These are phyloP conservation scores for Diachasma alloeum DNA, from an alignment of 1,140 invertebrate species.

Conservation along the genomic window DNA sequence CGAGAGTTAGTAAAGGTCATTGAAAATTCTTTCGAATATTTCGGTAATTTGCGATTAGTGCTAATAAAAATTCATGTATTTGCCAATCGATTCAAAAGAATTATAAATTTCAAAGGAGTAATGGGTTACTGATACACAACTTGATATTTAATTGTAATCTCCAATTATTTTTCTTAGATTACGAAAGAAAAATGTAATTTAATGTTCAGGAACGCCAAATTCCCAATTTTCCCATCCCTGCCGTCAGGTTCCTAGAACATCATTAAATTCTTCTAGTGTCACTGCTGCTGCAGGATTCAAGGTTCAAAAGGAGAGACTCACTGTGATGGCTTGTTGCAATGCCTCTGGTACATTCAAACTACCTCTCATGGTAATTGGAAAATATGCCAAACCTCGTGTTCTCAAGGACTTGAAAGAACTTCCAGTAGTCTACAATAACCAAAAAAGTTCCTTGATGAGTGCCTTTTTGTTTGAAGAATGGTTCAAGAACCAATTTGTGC, in stretches of 20 bases:
- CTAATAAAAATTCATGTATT: too few species aligned
- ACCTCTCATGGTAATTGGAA: constrained; percentile 48
- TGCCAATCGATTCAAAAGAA: too few species aligned
- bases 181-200: too few species aligned
- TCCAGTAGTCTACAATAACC: constrained; percentile 44
- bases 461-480: constrained; percentile 47
- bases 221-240: too few species aligned
- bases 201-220: too few species aligned
- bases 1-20: too few species aligned
- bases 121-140: too few species aligned
- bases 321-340: constrained; percentile 53
- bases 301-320: constrained; percentile 32
- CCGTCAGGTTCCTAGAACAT: constrained; percentile 41
- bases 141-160: too few species aligned
- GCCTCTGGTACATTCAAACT: constrained; percentile 49
- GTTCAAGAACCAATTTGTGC: constrained; percentile 50
- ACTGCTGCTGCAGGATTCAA: constrained; percentile 25
- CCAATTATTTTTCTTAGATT: too few species aligned
- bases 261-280: constrained; percentile 37
- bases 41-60: too few species aligned
- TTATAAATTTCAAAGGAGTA: too few species aligned
- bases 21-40: too few species aligned
- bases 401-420: constrained; percentile 42
- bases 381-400: constrained; percentile 42
- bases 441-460: constrained; percentile 54